phyloP scores from a whole-genome alignment of 1,140 invertebrate genomes.

The Lasaia peninsularis region DNA sequence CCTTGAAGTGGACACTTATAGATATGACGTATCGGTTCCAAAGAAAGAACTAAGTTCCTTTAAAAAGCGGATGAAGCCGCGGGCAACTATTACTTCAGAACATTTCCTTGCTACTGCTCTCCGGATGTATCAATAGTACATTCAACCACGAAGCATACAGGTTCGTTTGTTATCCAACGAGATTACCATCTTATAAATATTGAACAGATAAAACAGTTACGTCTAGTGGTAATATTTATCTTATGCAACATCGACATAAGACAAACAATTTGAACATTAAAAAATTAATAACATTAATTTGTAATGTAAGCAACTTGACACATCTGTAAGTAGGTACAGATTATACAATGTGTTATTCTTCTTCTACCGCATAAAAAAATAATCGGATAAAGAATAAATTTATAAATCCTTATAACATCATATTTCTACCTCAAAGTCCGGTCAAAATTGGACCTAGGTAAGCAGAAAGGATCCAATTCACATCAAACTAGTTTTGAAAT shows the following conservation, averaged over 20 bases:
- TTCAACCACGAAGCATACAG: conserved; percentile 1
- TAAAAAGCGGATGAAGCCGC: neutral
- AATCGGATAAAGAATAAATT: no score
- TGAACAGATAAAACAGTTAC: conserved; percentile 4
- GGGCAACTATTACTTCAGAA: neutral
- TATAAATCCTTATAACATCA: no score
- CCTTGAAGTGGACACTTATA: no score
- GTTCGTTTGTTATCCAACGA: conserved; percentile 8
- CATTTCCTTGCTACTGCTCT: neutral
- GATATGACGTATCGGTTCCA: no score
- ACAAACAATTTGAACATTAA: neutral
- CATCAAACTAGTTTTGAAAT: no score
- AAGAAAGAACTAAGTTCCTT: no score
- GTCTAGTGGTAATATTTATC: conserved; percentile 1
- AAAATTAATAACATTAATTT: neutral
- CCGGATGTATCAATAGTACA: neutral
- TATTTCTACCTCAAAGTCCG: no score
- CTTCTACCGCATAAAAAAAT: no score
- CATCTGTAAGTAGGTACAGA: no score
- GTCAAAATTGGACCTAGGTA: no score
- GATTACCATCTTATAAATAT: conserved; percentile 7
- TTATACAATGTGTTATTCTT: no score
- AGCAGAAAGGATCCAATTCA: no score
- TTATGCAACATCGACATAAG: conserved; percentile 5
- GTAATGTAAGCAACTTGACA: neutral